Evolutionary conservation across 2,797 vertebrate genomes (phyloP).

Genomic region (Chiloscyllium punctatum): DNA sequence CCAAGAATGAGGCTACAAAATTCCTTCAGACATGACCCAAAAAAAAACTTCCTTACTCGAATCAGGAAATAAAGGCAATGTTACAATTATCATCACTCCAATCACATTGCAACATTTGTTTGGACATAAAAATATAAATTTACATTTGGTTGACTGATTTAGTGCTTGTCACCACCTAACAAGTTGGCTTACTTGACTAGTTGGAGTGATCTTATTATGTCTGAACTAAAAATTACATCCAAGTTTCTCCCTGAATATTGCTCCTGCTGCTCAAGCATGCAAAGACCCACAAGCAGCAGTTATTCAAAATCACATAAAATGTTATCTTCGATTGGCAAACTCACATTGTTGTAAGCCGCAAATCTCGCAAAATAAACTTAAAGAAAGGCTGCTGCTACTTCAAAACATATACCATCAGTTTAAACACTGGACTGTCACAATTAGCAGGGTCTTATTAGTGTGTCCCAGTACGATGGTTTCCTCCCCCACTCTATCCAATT

Average conservation of each 20-base stretch:
- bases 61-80: background rate
- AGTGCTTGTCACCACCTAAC: background rate
- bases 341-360: background rate
- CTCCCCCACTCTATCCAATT: constrained; percentile 15
- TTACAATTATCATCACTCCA: background rate
- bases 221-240: background rate
- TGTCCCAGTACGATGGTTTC: background rate
- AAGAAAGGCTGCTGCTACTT: background rate
- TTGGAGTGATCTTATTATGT: background rate
- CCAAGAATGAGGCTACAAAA: background rate
- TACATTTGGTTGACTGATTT: background rate
- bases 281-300: too few species aligned
- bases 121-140: background rate
- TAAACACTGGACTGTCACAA: background rate
- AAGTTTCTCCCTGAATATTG: background rate
- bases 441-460: background rate
- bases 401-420: background rate
- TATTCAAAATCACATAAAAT: background rate
- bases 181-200: background rate
- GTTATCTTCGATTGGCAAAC: background rate
- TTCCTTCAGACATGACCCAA: too few species aligned
- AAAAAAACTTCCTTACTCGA: background rate
- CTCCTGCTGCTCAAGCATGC: background rate
- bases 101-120: background rate
- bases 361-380: background rate